A percentile compares a stretch with the other conserved stretches of the same genome.
phyloP scores from a whole-genome alignment of 2,797 vertebrate species.

The Acipenser oxyrinchus region DNA sequence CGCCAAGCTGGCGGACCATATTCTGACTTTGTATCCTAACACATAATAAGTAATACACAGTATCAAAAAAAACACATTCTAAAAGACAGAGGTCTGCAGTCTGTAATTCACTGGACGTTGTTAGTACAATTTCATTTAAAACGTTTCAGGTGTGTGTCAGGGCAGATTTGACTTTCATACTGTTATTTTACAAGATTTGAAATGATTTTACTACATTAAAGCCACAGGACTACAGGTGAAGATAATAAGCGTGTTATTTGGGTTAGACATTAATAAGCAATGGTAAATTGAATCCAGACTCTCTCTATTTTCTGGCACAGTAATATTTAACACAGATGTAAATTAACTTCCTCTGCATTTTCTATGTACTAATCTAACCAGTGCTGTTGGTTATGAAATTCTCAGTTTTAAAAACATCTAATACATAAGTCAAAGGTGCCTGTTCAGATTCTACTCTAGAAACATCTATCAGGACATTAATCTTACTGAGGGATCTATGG shows the following conservation, averaged over 20 bases:
- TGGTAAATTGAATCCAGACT: conserved; percentile 13
- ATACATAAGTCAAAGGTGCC: neutral
- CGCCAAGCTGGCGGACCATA: too few species aligned
- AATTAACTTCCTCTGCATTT: conserved; percentile 4
- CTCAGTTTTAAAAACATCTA: conserved; percentile 1
- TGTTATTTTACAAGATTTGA: neutral
- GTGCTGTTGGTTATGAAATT: conserved; percentile 1
- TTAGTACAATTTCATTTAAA: too few species aligned
- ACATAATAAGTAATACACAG: too few species aligned
- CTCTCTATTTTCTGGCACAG: neutral
- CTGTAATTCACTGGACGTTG: too few species aligned
- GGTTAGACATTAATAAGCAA: conserved; percentile 9
- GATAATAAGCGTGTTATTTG: conserved; percentile 11
- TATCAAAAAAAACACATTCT: too few species aligned
- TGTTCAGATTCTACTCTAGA: neutral
- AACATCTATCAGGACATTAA: conserved; percentile 3
- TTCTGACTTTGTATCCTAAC: too few species aligned
- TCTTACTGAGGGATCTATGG: neutral
- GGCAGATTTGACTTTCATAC: neutral
- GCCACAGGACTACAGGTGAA: conserved; percentile 5
- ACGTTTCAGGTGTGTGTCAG: neutral
- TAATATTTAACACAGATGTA: conserved; percentile 13
- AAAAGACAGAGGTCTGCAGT: too few species aligned
- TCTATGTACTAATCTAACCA: conserved; percentile 2
- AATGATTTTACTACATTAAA: neutral